phyloP scores from a whole-genome alignment of 1,140 invertebrate genomes.

The Eubasilissa regina region DNA sequence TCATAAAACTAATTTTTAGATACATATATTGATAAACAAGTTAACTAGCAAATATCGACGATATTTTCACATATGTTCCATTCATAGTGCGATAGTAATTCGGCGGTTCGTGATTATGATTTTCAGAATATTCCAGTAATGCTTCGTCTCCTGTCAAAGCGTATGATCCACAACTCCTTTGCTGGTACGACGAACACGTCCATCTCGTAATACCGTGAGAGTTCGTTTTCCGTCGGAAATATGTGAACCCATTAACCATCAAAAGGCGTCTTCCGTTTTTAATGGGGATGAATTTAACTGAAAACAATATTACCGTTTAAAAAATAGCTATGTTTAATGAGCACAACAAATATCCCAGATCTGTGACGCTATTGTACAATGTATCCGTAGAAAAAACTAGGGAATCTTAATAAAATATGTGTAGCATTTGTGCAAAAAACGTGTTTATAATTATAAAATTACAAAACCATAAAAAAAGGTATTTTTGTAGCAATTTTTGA shows the following conservation, averaged over 20 bases:
- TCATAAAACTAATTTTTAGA: too few species aligned
- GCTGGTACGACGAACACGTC: slow-evolving; percentile 18
- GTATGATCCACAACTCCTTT: slow-evolving; percentile 13
- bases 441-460: too few species aligned
- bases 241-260: slow-evolving; percentile 28
- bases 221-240: background rate
- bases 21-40: too few species aligned
- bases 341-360: too few species aligned
- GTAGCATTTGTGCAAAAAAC: too few species aligned
- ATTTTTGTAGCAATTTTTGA: too few species aligned
- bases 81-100: background rate
- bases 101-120: slow-evolving; percentile 26
- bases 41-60: too few species aligned
- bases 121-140: background rate
- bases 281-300: slow-evolving; percentile 27
- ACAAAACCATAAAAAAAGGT: too few species aligned
- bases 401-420: too few species aligned
- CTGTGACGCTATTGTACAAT: too few species aligned
- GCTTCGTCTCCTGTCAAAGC: background rate
- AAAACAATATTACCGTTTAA: slow-evolving; percentile 8
- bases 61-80: too few species aligned
- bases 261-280: slow-evolving; percentile 14
- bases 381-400: too few species aligned
- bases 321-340: background rate
- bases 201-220: background rate